Evolutionary conservation across 2,113 vertebrate genomes (phyloP).

Genomic region (Festucalex cinctus): DNA sequence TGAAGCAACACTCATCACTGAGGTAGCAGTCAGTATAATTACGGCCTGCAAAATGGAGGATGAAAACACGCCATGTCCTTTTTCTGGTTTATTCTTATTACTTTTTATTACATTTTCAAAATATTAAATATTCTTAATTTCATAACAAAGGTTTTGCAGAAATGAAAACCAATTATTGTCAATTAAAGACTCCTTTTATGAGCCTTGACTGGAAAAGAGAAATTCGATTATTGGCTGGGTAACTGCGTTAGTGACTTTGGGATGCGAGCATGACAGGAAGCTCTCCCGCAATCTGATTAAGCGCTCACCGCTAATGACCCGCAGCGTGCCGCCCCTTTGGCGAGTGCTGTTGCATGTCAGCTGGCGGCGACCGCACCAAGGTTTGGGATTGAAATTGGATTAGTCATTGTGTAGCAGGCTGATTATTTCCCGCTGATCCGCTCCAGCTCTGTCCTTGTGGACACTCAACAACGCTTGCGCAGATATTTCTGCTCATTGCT

Average conservation of each 20-base stretch:
- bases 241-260: slow-evolving; percentile 40
- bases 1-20: neutral
- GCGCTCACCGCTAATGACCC: slow-evolving; percentile 24
- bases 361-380: neutral
- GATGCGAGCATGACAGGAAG: slow-evolving; percentile 40
- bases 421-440: slow-evolving; percentile 50
- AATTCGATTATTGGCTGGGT: slow-evolving; percentile 42
- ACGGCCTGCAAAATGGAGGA: neutral
- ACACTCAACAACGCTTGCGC: slow-evolving; percentile 2
- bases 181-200: slow-evolving; percentile 5
- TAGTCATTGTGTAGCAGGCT: slow-evolving; percentile 23
- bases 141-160: slow-evolving; percentile 2
- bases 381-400: slow-evolving; percentile 34
- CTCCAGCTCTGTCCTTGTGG: slow-evolving; percentile 12
- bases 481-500: slow-evolving; percentile 7
- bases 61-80: slow-evolving; percentile 1
- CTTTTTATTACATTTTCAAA: neutral
- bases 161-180: neutral
- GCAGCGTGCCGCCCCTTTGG: slow-evolving; percentile 15
- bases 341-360: slow-evolving; percentile 20
- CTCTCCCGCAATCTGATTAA: slow-evolving; percentile 41
- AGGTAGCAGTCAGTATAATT: neutral
- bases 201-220: slow-evolving; percentile 11
- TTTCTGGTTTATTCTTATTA: slow-evolving; percentile 8
- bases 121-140: slow-evolving; percentile 6